Evolutionary conservation across 2,888 invertebrate genomes (phyloP), one percentile per base, ranked within the genome.

Genomic region (Cerastis rubricosa): DNA sequence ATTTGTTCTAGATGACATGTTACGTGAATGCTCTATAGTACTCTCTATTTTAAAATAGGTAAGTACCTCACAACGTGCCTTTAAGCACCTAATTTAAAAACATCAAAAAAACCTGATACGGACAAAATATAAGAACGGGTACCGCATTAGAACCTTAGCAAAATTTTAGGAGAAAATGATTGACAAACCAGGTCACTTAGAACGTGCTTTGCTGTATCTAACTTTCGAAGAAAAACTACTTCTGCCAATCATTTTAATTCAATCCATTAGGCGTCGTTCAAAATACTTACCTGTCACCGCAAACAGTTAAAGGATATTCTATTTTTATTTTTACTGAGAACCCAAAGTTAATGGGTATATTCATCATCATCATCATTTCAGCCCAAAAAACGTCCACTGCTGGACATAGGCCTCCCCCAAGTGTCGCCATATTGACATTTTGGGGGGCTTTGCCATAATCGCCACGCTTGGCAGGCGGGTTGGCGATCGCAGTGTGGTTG

Each of bases 1-100:
- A 84, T 84, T 84, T 63, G 70, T 70, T 63, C 47, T 63, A 67
- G 49, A 61, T 19, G 65, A 69, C 43, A 63, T 25, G 19, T 72
- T n/a, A 78, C 22, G 19, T 17, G 14, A 54, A 45, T 45, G 11
- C 19, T 66, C 22, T 29, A 7, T 71, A 63, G 8, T 59, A 69
- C 14, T 61, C 14, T 61, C 49, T 11, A 22, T 43, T 69, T 17
- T 14, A 29, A 49, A 40, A 77, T n/a, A 59, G 57, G 29, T 61
- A 22, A 61, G 25, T 35, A 68, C 3, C 1, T 68, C 35, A 35
- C 9, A 61, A 43, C 11, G 14, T 5, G 19, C 6, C 8, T 43
- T 17, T 29, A 61, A 19, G 25, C 19, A 64, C 19, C 4, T 17
- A 45, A 1, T 35, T 35, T 9, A 45, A 9, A 22, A 9, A 22